phyloP scores from a whole-genome alignment of 2,113 vertebrate genomes.

The Machaerirhynchus nigripectus region DNA sequence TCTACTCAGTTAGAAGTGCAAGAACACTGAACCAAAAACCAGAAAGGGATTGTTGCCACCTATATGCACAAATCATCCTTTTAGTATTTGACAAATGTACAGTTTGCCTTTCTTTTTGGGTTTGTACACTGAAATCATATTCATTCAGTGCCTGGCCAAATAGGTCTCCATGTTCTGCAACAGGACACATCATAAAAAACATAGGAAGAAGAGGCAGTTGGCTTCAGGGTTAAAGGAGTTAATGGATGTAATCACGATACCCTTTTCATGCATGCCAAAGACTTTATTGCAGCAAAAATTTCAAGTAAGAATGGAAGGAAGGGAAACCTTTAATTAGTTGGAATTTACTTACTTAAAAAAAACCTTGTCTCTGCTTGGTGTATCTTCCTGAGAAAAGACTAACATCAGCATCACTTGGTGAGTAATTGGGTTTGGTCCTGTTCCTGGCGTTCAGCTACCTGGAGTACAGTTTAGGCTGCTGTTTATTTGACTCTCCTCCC shows the following conservation, averaged over 20 bases:
- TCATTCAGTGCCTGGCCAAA: neutral
- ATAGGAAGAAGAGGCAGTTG: neutral
- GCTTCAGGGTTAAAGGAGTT: neutral
- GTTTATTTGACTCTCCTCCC: conserved; percentile 56
- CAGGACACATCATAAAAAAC: neutral
- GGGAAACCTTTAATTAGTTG: conserved; percentile 25
- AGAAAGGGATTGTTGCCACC: neutral
- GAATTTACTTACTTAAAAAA: neutral
- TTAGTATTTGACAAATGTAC: neutral
- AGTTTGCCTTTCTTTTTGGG: neutral
- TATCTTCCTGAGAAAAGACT: neutral
- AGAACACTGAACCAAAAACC: neutral
- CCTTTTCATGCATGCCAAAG: neutral
- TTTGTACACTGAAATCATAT: neutral
- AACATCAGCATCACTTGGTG: conserved; percentile 22
- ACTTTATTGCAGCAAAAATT: neutral
- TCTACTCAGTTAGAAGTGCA: neutral
- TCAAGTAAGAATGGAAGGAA: neutral
- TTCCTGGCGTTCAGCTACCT: neutral
- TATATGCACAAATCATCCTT: neutral
- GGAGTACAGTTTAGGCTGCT: conserved; percentile 12
- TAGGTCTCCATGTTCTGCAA: neutral
- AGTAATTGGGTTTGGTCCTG: neutral
- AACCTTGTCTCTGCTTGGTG: neutral
- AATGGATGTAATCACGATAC: neutral